Conservation (phyloP, 2,113 vertebrate species). For the Clarias macrocephalus region DNA sequence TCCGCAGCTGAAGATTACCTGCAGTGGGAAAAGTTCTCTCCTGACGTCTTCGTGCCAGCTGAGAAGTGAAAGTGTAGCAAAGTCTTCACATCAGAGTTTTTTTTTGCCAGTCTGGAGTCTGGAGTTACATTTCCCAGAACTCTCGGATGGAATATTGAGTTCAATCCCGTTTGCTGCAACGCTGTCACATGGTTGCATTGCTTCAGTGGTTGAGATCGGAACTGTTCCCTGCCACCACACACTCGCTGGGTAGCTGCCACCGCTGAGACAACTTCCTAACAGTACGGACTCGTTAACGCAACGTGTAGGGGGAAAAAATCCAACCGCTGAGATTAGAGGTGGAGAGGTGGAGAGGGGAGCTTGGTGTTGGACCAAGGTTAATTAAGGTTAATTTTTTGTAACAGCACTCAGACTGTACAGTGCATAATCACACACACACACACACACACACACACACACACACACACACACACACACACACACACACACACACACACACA, state of each 20-base stretch:
- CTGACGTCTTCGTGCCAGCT: not conserved
- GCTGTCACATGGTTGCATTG: slow-evolving; percentile 18
- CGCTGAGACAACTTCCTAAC: not conserved
- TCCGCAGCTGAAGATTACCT: not conserved
- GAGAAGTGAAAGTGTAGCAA: not conserved
- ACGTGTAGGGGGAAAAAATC: not conserved
- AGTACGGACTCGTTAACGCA: not conserved
- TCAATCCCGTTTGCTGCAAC: not conserved
- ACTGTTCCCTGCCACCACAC: slow-evolving; percentile 4
- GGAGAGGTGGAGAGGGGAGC: no score
- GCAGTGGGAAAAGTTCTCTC: not conserved
- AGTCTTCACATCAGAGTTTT: not conserved
- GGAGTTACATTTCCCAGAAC: slow-evolving; percentile 14
- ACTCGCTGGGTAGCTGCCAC: not conserved
- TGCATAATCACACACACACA: no score
- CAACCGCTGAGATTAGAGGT: not conserved
- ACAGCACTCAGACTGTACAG: not conserved
- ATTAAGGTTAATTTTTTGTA: not conserved
- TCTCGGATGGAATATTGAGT: slow-evolving; percentile 15
- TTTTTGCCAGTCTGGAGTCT: not conserved
- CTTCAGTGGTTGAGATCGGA: not conserved
- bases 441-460: no score
- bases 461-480: no score
- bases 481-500: no score
- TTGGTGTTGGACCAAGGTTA: not conserved